Evolutionary conservation across 2,797 vertebrate genomes (phyloP).

Genomic region (Danio albolineatus): DNA sequence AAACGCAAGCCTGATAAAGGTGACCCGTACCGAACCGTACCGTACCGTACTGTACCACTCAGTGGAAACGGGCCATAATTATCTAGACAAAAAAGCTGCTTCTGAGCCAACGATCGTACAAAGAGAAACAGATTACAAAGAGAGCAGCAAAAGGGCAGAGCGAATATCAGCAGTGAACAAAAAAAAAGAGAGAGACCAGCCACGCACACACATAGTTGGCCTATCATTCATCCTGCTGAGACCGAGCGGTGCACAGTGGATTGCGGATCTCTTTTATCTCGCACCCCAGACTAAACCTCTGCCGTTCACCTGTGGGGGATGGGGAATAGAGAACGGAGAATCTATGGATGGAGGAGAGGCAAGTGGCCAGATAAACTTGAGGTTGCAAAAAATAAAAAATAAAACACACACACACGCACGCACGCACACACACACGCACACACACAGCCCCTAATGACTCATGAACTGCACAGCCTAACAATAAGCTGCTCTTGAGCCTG

Average conservation of each 20-base stretch:
- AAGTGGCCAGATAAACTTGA: constrained; percentile 34
- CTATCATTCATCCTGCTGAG: constrained; percentile 35
- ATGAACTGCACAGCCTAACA: constrained; percentile 18
- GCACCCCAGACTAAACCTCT: constrained; percentile 46
- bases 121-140: constrained; percentile 39
- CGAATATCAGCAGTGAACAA: constrained; percentile 26
- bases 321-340: constrained; percentile 23
- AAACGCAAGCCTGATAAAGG: too few relatives aligned
- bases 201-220: constrained; percentile 23
- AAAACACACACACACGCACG: too few relatives aligned
- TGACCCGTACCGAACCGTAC: too few relatives aligned
- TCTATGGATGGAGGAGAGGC: constrained; percentile 6
- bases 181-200: constrained; percentile 9
- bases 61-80: too few relatives aligned
- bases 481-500: constrained; percentile 26
- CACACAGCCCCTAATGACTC: constrained; percentile 19
- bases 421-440: too few relatives aligned
- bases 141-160: constrained; percentile 38
- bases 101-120: constrained; percentile 37
- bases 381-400: constrained; percentile 7
- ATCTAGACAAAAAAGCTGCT: constrained; percentile 38
- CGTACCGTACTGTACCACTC: too few relatives aligned
- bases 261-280: constrained; percentile 49
- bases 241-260: constrained; percentile 20
- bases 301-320: constrained; percentile 43